Evolutionary conservation across 2,797 vertebrate species (phyloP), one percentile per base, ranked within the genome.

Genomic region (Miichthys miiuy): DNA sequence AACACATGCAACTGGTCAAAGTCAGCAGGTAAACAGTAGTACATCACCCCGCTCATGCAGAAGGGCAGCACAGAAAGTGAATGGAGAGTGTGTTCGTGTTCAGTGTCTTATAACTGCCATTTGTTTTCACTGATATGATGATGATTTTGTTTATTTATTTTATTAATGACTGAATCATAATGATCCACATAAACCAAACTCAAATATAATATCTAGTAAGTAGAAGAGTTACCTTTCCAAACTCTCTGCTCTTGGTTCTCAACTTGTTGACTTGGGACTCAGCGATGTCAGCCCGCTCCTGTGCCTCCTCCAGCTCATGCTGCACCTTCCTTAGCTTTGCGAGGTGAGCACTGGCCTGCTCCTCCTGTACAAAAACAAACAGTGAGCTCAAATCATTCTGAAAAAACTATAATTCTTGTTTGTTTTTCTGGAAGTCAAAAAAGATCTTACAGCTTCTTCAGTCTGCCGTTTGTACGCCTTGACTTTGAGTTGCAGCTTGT

Each of bases 401-500:
- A 14, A 13, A 61, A 57, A 4, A 64, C 6, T 7, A 5, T 12
- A 4, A 38, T 23, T 23, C 14, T 25, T 6, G 3, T 18, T 42
- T 46, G 16, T 42, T 56, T 50, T 34, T 52, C 27, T 63, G 8
- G 0, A 61, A 51, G 30, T 17, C 0, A 3, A 2, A 42, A 51
- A 61, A 9, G 20, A 0, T 94, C 96, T 96, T 89, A 97, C 97
- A 82, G 94, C 84, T 82, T 97, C 96, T 77, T 97, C 96, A 25
- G 94, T 92, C 91, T 96, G 96, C 54, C 95, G 94, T 90, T 97
- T 97, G 80, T 96, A 97, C 12, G 94, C 84, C 68, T 97, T 97
- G 88, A 97, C 96, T 89, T 97, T 97, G 51, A 96, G 67, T 27
- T 97, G 96, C 75, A 97, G 91, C 72, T 97, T 97, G 85, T 96